Conservation (phyloP, 2,888 invertebrate species). For the Scaeva pyrastri region DNA sequence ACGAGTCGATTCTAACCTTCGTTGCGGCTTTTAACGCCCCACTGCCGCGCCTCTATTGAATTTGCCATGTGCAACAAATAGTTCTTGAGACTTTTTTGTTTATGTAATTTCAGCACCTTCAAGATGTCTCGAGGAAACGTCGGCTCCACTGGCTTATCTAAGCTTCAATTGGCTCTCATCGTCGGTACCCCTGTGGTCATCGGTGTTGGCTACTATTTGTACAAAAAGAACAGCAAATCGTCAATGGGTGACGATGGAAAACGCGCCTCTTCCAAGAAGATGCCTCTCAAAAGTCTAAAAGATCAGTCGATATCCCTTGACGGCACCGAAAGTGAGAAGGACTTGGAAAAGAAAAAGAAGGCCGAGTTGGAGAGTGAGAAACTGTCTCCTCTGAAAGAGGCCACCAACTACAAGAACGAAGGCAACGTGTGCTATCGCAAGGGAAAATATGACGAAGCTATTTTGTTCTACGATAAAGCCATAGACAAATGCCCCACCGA, state of each 20-base stretch:
- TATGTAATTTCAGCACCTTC: slow-evolving; percentile 63
- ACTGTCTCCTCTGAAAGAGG: slow-evolving; percentile 88
- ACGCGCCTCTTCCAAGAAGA: slow-evolving; percentile 83
- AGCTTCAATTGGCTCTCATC: slow-evolving; percentile 94
- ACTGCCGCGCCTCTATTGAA: background rate
- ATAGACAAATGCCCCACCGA: slow-evolving; percentile 94
- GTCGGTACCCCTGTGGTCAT: slow-evolving; percentile 93
- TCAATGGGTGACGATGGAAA: slow-evolving; percentile 71
- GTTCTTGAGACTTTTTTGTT: slow-evolving; percentile 25
- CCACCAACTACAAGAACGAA: slow-evolving; percentile 92
- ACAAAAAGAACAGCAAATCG: slow-evolving; percentile 72
- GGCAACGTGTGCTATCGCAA: slow-evolving; percentile 95
- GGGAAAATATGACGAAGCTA: slow-evolving; percentile 96
- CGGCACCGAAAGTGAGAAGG: slow-evolving; percentile 82
- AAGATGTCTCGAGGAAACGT: slow-evolving; percentile 76
- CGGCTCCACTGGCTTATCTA: slow-evolving; percentile 84
- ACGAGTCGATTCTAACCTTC: slow-evolving; percentile 62
- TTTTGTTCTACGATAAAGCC: slow-evolving; percentile 94
- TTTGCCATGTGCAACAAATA: slow-evolving; percentile 59
- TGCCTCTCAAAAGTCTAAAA: slow-evolving; percentile 85
- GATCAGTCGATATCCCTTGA: slow-evolving; percentile 87
- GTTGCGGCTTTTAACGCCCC: slow-evolving; percentile 10
- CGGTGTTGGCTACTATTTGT: slow-evolving; percentile 90
- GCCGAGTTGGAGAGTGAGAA: slow-evolving; percentile 80
- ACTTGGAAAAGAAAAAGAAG: slow-evolving; percentile 84